phyloP scores from a whole-genome alignment of 2,113 vertebrate species.

The Sakesphorus luctuosus region DNA sequence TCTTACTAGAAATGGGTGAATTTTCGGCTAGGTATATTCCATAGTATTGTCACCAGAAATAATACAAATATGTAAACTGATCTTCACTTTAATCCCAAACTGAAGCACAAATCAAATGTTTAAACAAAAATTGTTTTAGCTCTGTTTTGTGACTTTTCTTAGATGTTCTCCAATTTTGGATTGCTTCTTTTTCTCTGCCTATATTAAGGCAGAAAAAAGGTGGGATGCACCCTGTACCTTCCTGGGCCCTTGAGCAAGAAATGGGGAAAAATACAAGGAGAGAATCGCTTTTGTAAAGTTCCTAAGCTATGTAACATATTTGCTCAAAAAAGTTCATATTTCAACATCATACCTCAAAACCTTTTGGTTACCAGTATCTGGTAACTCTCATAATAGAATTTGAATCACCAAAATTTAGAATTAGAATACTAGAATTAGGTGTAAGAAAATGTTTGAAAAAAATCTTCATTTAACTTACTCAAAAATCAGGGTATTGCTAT shows the following conservation, averaged over 20 bases:
- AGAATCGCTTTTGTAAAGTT: neutral
- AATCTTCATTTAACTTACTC: neutral
- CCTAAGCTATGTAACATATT: neutral
- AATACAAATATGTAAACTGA: neutral
- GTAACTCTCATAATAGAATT: neutral
- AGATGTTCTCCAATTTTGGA: neutral
- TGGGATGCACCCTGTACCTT: neutral
- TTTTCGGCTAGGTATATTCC: neutral
- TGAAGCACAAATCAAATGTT: accelerated
- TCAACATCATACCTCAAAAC: neutral
- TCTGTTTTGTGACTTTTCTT: neutral
- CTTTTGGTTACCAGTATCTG: neutral
- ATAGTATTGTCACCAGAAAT: neutral
- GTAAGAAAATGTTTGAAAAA: neutral
- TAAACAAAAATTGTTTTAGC: neutral
- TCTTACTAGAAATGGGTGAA: neutral
- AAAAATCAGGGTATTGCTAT: neutral
- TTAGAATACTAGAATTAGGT: neutral
- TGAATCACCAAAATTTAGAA: neutral
- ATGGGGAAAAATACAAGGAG: neutral
- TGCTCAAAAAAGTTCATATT: neutral
- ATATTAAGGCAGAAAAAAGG: neutral
- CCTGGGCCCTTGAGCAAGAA: neutral
- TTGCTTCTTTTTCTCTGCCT: neutral
- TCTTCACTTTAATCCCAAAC: neutral